Evolutionary conservation across 2,797 vertebrate species (phyloP).

Genomic region (Morus bassanus): DNA sequence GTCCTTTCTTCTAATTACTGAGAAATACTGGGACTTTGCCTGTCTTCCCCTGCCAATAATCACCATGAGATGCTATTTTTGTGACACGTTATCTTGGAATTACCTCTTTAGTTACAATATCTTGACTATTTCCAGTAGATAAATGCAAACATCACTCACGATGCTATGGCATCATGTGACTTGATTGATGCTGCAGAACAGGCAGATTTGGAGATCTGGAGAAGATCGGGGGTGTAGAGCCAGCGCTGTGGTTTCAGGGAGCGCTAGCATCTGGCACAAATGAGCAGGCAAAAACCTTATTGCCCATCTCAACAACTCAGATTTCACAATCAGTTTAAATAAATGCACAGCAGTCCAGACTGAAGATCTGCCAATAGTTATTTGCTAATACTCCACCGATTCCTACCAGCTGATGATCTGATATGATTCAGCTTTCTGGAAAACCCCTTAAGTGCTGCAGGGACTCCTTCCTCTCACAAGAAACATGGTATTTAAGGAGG

Average conservation of each 20-base stretch:
- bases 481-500: neutral
- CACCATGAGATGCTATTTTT: neutral
- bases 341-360: neutral
- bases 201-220: neutral
- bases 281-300: neutral
- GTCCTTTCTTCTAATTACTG: neutral
- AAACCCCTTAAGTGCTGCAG: neutral
- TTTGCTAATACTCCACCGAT: neutral
- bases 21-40: neutral
- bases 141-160: neutral
- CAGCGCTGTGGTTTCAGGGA: neutral
- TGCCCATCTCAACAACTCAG: neutral
- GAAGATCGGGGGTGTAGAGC: neutral
- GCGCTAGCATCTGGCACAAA: neutral
- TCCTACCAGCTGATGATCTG: neutral
- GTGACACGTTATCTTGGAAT: neutral
- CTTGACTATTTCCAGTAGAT: neutral
- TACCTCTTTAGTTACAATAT: neutral
- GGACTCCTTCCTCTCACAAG: neutral
- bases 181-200: neutral
- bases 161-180: fast-evolving
- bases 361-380: neutral
- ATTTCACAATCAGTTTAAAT: neutral
- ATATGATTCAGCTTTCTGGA: neutral
- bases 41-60: neutral